Conservation (phyloP, 2,113 vertebrate genomes). For the Pelvicachromis taeniatus region DNA sequence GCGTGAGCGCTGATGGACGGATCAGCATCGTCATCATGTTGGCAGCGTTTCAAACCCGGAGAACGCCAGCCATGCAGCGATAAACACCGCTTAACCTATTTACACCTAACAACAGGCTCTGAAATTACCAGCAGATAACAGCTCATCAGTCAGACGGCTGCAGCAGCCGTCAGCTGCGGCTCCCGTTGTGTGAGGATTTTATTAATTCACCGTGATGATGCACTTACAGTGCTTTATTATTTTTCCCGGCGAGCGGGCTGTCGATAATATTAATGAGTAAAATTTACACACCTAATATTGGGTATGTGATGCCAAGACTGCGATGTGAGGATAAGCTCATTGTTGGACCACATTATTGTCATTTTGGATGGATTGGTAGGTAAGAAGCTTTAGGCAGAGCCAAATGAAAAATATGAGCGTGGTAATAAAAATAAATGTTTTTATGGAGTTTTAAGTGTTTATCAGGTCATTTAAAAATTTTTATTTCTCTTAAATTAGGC, state of each 20-base stretch:
- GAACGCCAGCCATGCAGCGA: not conserved
- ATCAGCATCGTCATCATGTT: slow-evolving; percentile 7
- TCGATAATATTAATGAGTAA: not conserved
- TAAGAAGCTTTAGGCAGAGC: too few relatives aligned
- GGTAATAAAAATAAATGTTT: too few relatives aligned
- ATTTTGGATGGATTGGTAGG: not conserved
- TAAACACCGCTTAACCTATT: slow-evolving; percentile 47
- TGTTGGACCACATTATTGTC: not conserved
- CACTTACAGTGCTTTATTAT: not conserved
- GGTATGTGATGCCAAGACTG: not conserved
- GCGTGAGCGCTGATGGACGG: slow-evolving; percentile 3
- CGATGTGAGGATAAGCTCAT: not conserved
- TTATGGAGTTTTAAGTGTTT: not conserved
- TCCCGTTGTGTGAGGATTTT: not conserved
- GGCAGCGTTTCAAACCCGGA: slow-evolving; percentile 1
- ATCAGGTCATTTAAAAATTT: not conserved
- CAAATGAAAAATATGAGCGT: too few relatives aligned
- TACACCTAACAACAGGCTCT: not conserved
- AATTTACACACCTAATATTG: not conserved
- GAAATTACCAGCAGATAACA: slow-evolving; percentile 8
- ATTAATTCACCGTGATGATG: not conserved
- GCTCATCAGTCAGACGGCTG: slow-evolving; percentile 5
- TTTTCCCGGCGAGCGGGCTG: not conserved
- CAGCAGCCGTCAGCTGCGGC: not conserved
- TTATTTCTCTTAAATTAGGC: not conserved